Evolutionary conservation across 2,888 invertebrate species (phyloP).

Genomic region (Tridacna crocea): DNA sequence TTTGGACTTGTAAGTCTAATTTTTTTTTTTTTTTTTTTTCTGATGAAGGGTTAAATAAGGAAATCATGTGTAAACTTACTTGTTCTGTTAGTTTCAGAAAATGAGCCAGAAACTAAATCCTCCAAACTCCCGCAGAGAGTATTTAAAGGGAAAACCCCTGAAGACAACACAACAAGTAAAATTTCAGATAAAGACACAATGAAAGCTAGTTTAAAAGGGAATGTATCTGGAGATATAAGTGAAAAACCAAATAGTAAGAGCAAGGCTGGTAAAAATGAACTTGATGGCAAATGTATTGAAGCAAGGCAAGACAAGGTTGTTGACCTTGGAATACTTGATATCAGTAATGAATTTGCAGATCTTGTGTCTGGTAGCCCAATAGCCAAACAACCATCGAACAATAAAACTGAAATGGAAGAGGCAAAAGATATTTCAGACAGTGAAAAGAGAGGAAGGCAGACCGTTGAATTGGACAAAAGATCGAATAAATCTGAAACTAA

Average conservation of each 20-base stretch:
- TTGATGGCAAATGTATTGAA: too few species aligned
- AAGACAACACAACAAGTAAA: not conserved
- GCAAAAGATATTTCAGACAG: not conserved
- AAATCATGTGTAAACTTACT: too few species aligned
- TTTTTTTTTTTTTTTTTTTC: too few species aligned
- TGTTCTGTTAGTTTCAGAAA: constrained; percentile 13
- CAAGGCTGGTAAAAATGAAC: not conserved
- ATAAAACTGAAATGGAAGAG: not conserved
- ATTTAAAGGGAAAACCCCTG: not conserved
- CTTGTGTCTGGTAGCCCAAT: constrained; percentile 7
- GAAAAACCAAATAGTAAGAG: not conserved
- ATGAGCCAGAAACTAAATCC: not conserved
- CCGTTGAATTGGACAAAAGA: not conserved
- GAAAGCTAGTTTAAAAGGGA: not conserved
- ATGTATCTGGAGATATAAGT: not conserved
- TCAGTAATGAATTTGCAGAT: not conserved
- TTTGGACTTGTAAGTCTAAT: too few species aligned
- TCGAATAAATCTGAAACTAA: not conserved
- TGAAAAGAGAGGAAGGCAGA: not conserved
- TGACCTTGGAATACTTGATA: constrained; percentile 11
- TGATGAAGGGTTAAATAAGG: too few species aligned
- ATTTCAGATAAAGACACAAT: not conserved
- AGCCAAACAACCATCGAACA: not conserved
- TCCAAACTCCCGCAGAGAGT: constrained; percentile 47
- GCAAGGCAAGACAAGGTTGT: not conserved